phyloP scores from a whole-genome alignment of 2,888 invertebrate genomes.

The Drosophila monieri region DNA sequence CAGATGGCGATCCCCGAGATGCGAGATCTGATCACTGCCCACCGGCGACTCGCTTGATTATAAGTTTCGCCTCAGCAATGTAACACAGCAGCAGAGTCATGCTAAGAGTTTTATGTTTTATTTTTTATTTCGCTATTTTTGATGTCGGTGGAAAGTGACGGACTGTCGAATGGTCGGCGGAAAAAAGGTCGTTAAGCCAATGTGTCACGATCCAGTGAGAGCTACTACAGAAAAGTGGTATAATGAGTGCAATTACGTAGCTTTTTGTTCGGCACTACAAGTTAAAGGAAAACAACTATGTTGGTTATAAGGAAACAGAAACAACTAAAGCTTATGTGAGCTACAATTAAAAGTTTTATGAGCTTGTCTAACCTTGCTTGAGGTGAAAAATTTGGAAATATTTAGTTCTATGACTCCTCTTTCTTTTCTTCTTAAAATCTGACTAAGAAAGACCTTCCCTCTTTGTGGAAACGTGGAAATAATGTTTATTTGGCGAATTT shows the following conservation, averaged over 20 bases:
- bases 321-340: background rate
- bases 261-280: background rate
- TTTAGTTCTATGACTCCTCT: background rate
- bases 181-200: constrained; percentile 22
- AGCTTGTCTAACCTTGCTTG: background rate
- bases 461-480: constrained; percentile 1
- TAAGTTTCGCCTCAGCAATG: constrained; percentile 49
- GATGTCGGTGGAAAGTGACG: constrained; percentile 68
- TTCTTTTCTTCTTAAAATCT: background rate
- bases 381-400: background rate
- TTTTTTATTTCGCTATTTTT: constrained; percentile 47
- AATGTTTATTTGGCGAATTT: constrained; percentile 34
- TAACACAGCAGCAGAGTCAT: constrained; percentile 34
- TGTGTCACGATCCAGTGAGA: constrained; percentile 43
- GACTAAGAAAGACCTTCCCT: background rate
- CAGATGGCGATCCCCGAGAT: constrained; percentile 66
- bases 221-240: constrained; percentile 21
- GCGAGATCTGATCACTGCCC: constrained; percentile 14
- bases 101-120: constrained; percentile 16
- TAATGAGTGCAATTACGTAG: constrained; percentile 15
- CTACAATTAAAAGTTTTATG: background rate
- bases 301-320: background rate
- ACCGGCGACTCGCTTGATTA: constrained; percentile 40
- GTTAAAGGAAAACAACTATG: constrained; percentile 3
- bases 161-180: constrained; percentile 7